Percentiles rank a stretch among this genome's conserved stretches.
Conservation (phyloP, 1,140 invertebrate genomes). For the Sesamia nonagrioides region DNA sequence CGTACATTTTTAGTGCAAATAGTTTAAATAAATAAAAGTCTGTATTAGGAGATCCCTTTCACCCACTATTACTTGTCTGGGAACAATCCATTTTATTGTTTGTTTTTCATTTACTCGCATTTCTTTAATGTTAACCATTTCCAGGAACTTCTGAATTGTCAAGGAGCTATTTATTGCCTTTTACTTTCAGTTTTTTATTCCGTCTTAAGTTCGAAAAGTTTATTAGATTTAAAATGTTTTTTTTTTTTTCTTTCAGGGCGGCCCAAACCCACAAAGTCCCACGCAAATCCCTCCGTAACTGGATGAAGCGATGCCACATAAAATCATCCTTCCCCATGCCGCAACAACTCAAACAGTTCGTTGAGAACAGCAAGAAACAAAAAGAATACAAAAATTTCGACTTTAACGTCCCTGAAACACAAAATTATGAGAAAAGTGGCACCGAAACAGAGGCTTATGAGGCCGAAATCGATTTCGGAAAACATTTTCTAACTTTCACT, state of each 20-base stretch:
- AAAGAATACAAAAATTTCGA: conserved; percentile 72
- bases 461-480: conserved; percentile 71
- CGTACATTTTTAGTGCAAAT: too few species aligned
- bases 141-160: too few species aligned
- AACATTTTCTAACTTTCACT: conserved; percentile 71
- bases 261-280: conserved; percentile 87
- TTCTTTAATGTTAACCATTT: too few species aligned
- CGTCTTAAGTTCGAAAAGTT: too few species aligned
- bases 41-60: too few species aligned
- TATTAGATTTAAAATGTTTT: too few species aligned
- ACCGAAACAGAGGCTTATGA: conserved; percentile 61
- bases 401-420: conserved; percentile 28
- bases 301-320: conserved; percentile 88
- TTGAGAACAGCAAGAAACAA: conserved; percentile 86
- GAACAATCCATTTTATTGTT: too few species aligned
- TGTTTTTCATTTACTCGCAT: too few species aligned
- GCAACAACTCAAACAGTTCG: conserved; percentile 86
- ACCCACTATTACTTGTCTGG: too few species aligned
- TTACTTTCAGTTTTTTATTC: too few species aligned
- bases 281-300: conserved; percentile 86
- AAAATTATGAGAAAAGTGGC: conserved; percentile 59
- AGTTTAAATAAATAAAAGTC: too few species aligned
- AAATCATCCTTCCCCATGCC: conserved; percentile 87
- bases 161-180: too few species aligned
- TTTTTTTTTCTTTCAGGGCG: conserved; percentile 73